Evolutionary conservation across 2,888 invertebrate species (phyloP).

Genomic region (Agapostemon virescens): DNA sequence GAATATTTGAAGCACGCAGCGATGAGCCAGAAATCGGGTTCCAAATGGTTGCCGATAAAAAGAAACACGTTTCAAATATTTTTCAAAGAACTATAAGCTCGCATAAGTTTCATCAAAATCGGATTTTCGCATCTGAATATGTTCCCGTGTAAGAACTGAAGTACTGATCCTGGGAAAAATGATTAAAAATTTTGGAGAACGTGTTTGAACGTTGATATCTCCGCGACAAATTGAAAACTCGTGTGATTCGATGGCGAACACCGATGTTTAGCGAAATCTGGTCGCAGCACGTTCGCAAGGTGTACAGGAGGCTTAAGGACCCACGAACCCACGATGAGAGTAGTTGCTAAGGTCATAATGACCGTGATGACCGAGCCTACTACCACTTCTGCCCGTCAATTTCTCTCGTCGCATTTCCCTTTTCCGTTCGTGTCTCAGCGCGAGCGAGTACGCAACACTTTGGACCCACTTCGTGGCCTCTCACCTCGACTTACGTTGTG

Average conservation of each 20-base stretch:
- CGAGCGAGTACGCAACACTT: constrained; percentile 57
- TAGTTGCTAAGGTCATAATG: constrained; percentile 58
- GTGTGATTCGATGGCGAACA: neutral
- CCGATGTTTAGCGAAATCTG: neutral
- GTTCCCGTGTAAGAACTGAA: no score
- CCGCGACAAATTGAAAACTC: neutral
- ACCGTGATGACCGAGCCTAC: constrained; percentile 40
- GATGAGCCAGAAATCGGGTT: neutral
- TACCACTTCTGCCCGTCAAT: constrained; percentile 44
- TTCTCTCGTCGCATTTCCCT: constrained; percentile 39
- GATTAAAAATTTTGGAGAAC: no score
- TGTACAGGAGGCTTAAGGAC: constrained; percentile 26
- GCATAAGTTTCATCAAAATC: no score
- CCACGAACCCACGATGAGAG: constrained; percentile 55
- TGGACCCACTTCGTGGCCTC: constrained; percentile 62
- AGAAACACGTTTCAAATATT: no score
- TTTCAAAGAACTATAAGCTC: no score
- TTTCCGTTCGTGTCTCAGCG: constrained; percentile 26
- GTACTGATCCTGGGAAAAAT: no score
- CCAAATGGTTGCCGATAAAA: no score
- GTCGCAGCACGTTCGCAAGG: neutral
- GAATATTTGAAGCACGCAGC: neutral
- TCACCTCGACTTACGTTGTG: constrained; percentile 57
- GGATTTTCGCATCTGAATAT: no score
- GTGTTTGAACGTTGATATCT: neutral